Percentiles rank a stretch among this genome's conserved stretches.
phyloP scores from a whole-genome alignment of 2,888 invertebrate genomes.

The Barypeithes pellucidus region DNA sequence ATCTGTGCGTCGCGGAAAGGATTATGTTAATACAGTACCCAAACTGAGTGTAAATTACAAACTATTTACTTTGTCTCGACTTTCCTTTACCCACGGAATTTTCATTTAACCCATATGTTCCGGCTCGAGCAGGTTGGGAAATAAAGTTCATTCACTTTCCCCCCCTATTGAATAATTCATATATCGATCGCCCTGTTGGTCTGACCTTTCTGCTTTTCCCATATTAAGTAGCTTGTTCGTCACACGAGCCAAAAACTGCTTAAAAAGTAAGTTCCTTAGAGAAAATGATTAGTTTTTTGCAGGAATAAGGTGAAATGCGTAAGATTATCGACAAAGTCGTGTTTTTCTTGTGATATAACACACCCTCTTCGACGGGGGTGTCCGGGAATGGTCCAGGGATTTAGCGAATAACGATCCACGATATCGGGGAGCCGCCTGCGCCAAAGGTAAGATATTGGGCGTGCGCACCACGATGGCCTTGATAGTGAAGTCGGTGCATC shows the following conservation, averaged over 20 bases:
- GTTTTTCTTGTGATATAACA: slow-evolving; percentile 53
- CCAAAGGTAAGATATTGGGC: slow-evolving; percentile 55
- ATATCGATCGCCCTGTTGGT: slow-evolving; percentile 69
- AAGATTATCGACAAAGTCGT: slow-evolving; percentile 43
- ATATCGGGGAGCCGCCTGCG: slow-evolving; percentile 60
- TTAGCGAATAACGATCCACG: slow-evolving; percentile 71
- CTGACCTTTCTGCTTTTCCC: slow-evolving; percentile 71
- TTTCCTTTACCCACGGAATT: slow-evolving; percentile 55
- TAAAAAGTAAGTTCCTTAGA: slow-evolving; percentile 27
- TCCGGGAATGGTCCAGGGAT: slow-evolving; percentile 67
- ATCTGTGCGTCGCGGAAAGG: neutral
- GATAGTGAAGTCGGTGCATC: slow-evolving; percentile 64
- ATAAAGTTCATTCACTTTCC: slow-evolving; percentile 71
- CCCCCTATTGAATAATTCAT: slow-evolving; percentile 72
- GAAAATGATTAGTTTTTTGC: slow-evolving; percentile 27
- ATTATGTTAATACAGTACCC: neutral
- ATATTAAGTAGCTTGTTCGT: slow-evolving; percentile 67
- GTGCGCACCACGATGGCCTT: slow-evolving; percentile 55
- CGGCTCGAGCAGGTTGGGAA: slow-evolving; percentile 62
- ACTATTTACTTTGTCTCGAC: slow-evolving; percentile 26
- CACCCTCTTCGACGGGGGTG: slow-evolving; percentile 60
- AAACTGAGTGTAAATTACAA: slow-evolving; percentile 6
- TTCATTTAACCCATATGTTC: slow-evolving; percentile 69
- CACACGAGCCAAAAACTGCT: slow-evolving; percentile 44
- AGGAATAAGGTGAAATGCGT: slow-evolving; percentile 32